Conservation (phyloP, 2,888 invertebrate species). For the Selenia dentaria region DNA sequence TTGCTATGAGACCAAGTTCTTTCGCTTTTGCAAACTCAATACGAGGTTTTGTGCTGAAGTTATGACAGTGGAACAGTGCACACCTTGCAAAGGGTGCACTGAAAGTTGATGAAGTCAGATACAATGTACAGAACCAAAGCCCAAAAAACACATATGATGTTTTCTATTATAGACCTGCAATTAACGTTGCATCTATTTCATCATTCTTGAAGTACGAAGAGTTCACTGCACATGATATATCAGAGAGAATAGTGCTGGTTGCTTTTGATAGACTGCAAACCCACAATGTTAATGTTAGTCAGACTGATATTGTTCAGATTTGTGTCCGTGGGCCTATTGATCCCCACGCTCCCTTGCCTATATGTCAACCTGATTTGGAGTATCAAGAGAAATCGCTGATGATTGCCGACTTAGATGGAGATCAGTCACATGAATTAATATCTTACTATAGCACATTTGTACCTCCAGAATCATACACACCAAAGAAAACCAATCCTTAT, state of each 20-base stretch:
- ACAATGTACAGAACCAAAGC: constrained; percentile 74
- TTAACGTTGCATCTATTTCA: constrained; percentile 53
- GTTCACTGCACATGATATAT: constrained; percentile 84
- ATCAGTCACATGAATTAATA: constrained; percentile 90
- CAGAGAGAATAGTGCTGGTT: constrained; percentile 91
- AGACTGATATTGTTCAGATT: constrained; percentile 90
- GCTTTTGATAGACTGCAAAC: constrained; percentile 90
- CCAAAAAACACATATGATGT: constrained; percentile 73
- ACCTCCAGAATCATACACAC: constrained; percentile 62
- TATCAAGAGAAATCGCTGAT: constrained; percentile 90
- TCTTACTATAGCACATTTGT: constrained; percentile 89
- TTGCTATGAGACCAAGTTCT: constrained; percentile 89
- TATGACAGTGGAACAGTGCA: constrained; percentile 91
- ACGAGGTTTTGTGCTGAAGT: constrained; percentile 91
- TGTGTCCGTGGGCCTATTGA: constrained; percentile 79
- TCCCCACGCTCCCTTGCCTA: constrained; percentile 56
- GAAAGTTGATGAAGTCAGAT: constrained; percentile 69
- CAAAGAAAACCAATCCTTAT: constrained; percentile 64
- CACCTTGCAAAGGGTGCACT: constrained; percentile 78
- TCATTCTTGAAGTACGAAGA: constrained; percentile 75
- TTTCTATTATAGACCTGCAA: constrained; percentile 62
- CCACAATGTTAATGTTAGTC: constrained; percentile 91
- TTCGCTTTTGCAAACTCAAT: constrained; percentile 86
- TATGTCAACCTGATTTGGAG: constrained; percentile 90
- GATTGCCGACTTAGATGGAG: constrained; percentile 90